These are phyloP conservation scores for Torymus tubicola DNA, from an alignment of 2,888 invertebrate genomes.

Conservation along the genomic window DNA sequence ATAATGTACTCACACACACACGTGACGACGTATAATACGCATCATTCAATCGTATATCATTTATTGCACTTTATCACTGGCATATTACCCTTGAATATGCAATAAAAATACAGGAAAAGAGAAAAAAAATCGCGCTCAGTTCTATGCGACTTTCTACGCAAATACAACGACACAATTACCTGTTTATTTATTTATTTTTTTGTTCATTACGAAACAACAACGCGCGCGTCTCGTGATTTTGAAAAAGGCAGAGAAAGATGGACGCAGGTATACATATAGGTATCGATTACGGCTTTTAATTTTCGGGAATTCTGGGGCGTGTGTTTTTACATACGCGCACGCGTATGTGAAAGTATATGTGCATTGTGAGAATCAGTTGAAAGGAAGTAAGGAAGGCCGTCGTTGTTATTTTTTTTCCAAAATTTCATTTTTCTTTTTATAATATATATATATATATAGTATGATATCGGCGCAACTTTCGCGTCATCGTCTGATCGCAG, in stretches of 20 bases:
- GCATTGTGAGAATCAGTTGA: background rate
- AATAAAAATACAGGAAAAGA: constrained; percentile 30
- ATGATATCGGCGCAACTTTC: constrained; percentile 15
- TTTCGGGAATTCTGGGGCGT: too few relatives aligned
- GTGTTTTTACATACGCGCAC: too few relatives aligned
- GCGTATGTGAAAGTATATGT: background rate
- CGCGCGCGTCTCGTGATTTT: too few relatives aligned
- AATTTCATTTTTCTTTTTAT: constrained; percentile 40
- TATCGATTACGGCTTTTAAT: too few relatives aligned
- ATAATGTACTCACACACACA: background rate
- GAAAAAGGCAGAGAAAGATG: too few relatives aligned
- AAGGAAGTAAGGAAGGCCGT: constrained; percentile 47
- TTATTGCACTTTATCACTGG: constrained; percentile 50
- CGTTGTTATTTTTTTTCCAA: constrained; percentile 12
- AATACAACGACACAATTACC: background rate
- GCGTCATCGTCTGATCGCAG: background rate
- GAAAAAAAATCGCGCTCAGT: background rate
- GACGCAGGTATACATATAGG: too few relatives aligned
- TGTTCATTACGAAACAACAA: too few relatives aligned
- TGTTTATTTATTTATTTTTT: too few relatives aligned
- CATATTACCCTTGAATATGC: constrained; percentile 39
- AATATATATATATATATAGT: constrained; percentile 29
- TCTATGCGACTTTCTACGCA: background rate
- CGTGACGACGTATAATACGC: background rate
- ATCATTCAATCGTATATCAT: background rate